A percentile compares a stretch with the other conserved stretches of the same genome.
These are phyloP conservation scores for Cataglyphis rosenhaueri DNA, from an alignment of 2,888 invertebrate genomes.

Conservation along the genomic window DNA sequence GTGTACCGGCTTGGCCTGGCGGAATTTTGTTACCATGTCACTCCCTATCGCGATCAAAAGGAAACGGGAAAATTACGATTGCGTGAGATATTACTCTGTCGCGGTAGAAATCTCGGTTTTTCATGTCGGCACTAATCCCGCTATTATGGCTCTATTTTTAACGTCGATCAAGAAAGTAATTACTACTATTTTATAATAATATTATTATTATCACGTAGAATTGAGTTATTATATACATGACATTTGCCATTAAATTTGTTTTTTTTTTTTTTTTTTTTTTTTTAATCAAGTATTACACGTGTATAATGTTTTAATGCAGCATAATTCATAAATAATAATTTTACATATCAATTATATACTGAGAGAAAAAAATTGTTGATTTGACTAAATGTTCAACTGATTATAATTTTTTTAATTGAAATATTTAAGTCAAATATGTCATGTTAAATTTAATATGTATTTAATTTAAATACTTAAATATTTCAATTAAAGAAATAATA, in stretches of 20 bases:
- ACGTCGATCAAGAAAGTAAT: neutral
- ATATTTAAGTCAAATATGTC: no score
- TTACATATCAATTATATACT: neutral
- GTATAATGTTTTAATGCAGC: no score
- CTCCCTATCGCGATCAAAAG: neutral
- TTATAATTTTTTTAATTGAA: no score
- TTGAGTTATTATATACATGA: neutral
- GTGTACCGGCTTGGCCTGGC: slow-evolving; percentile 1
- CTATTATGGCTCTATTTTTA: neutral
- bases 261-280: neutral
- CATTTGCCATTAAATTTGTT: neutral
- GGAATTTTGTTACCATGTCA: slow-evolving; percentile 32
- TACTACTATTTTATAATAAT: neutral
- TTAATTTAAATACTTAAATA: no score
- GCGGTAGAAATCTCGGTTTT: neutral
- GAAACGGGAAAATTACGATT: slow-evolving; percentile 25
- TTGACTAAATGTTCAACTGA: no score
- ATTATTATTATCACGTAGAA: neutral
- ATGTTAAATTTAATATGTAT: no score
- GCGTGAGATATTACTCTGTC: neutral
- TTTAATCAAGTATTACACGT: neutral
- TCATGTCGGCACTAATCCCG: neutral
- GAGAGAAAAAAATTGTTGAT: no score
- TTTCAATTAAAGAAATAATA: no score
- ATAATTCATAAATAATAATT: neutral